These are phyloP conservation scores for Clitarchus hookeri DNA, from an alignment of 2,888 invertebrate genomes.

Conservation along the genomic window DNA sequence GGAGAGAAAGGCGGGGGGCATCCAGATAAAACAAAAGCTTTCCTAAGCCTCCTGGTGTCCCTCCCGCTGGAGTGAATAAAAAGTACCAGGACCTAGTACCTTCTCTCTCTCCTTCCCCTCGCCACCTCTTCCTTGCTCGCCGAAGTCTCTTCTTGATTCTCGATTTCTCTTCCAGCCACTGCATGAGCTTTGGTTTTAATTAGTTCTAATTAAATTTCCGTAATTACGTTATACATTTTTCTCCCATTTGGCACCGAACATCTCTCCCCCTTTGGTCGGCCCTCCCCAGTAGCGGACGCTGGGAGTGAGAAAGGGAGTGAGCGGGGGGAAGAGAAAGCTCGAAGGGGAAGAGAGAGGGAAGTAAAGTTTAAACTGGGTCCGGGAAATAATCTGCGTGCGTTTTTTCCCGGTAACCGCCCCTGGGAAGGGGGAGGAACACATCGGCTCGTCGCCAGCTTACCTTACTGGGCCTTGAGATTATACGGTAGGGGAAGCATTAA, in stretches of 20 bases:
- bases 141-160: constrained; percentile 18
- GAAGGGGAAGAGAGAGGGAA: constrained; percentile 4
- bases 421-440: background rate
- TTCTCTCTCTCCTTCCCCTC: constrained; percentile 27
- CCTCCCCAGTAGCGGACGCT: constrained; percentile 19
- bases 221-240: constrained; percentile 53
- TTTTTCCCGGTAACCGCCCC: constrained; percentile 18
- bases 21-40: constrained; percentile 20
- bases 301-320: background rate
- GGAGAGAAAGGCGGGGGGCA: constrained; percentile 36
- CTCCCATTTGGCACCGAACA: constrained; percentile 45
- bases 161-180: constrained; percentile 26
- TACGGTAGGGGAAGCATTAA: background rate
- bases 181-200: constrained; percentile 50
- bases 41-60: background rate
- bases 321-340: constrained; percentile 16
- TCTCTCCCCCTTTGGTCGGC: constrained; percentile 32
- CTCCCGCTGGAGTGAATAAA: background rate
- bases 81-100: background rate
- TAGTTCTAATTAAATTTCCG: constrained; percentile 56
- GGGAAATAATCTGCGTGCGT: constrained; percentile 24
- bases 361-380: constrained; percentile 25
- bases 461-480: background rate
- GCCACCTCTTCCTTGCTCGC: constrained; percentile 12
- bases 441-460: constrained; percentile 1